phyloP scores from a whole-genome alignment of 92 coral and sea anemone genomes.

The Diadumene lineata region DNA sequence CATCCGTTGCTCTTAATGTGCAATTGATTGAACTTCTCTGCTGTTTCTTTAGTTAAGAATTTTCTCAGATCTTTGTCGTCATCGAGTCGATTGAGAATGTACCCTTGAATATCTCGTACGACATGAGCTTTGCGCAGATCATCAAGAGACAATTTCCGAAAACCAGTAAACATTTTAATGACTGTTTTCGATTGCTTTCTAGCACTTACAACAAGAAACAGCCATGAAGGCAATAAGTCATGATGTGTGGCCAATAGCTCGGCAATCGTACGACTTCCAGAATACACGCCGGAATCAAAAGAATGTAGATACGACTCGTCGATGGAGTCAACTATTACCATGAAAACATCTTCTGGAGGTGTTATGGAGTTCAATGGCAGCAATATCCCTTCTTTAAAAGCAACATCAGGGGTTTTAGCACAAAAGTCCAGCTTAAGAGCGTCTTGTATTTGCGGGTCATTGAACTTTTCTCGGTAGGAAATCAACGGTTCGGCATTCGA shows the following conservation, averaged over 20 bases:
- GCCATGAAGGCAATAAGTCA: conserved; percentile 89
- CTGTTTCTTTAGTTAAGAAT: conserved; percentile 89
- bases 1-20: conserved; percentile 99
- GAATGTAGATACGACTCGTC: conserved; percentile 88
- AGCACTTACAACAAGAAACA: conserved; percentile 84
- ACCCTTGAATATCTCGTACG: conserved; percentile 92
- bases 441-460: conserved; percentile 77
- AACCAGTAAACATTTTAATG: conserved; percentile 95
- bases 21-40: conserved; percentile 90
- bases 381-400: conserved; percentile 90
- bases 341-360: conserved; percentile 71
- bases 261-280: conserved; percentile 83
- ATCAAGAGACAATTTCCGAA: conserved; percentile 93
- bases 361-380: conserved; percentile 84
- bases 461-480: conserved; percentile 70
- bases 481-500: conserved; percentile 68
- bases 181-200: conserved; percentile 97
- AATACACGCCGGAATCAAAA: conserved; percentile 68
- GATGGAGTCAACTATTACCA: conserved; percentile 87
- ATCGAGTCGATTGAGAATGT: conserved; percentile 90
- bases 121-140: conserved; percentile 95
- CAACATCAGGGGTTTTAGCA: conserved; percentile 77
- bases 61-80: conserved; percentile 80
- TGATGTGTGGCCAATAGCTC: conserved; percentile 90
- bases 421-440: conserved; percentile 74